A percentile compares a stretch with the other conserved stretches of the same genome.
Evolutionary conservation across 2,797 vertebrate genomes (phyloP).

Genomic region (Anguilla pacifica): DNA sequence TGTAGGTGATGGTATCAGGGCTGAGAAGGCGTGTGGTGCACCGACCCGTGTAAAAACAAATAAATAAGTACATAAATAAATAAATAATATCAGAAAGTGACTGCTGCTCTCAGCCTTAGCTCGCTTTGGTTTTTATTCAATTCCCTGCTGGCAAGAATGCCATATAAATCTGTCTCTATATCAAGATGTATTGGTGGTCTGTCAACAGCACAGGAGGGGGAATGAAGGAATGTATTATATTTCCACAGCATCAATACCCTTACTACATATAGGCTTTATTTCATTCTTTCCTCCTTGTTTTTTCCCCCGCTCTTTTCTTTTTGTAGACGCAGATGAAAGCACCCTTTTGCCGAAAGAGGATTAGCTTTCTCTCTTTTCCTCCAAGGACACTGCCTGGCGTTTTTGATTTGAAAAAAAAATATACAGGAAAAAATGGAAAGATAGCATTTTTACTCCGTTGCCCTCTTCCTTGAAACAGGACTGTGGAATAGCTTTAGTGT

Average conservation of each 20-base stretch:
- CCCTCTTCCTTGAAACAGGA: not conserved
- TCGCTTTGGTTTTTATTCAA: slow-evolving; percentile 27
- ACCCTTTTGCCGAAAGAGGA: slow-evolving; percentile 28
- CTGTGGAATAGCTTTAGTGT: not conserved
- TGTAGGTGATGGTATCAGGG: not conserved
- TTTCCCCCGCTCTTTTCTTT: slow-evolving; percentile 27
- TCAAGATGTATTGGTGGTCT: slow-evolving; percentile 47
- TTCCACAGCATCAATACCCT: slow-evolving; percentile 52
- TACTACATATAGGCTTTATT: slow-evolving; percentile 54
- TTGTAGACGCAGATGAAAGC: slow-evolving; percentile 71
- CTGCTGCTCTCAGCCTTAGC: slow-evolving; percentile 19
- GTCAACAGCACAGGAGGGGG: slow-evolving; percentile 31
- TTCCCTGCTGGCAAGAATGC: slow-evolving; percentile 38
- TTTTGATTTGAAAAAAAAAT: not conserved
- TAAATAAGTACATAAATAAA: not conserved
- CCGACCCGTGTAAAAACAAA: not conserved
- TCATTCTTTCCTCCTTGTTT: not conserved
- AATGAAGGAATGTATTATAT: slow-evolving; percentile 47
- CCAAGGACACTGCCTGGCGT: slow-evolving; percentile 22
- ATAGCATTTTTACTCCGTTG: not conserved
- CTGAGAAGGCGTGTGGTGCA: not conserved
- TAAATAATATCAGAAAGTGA: not conserved
- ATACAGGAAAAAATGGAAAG: not conserved
- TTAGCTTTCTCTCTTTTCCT: slow-evolving; percentile 35
- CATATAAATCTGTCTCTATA: slow-evolving; percentile 45